These are phyloP conservation scores for Neomorphus geoffroyi DNA, from an alignment of 2,797 vertebrate genomes.

Conservation along the genomic window DNA sequence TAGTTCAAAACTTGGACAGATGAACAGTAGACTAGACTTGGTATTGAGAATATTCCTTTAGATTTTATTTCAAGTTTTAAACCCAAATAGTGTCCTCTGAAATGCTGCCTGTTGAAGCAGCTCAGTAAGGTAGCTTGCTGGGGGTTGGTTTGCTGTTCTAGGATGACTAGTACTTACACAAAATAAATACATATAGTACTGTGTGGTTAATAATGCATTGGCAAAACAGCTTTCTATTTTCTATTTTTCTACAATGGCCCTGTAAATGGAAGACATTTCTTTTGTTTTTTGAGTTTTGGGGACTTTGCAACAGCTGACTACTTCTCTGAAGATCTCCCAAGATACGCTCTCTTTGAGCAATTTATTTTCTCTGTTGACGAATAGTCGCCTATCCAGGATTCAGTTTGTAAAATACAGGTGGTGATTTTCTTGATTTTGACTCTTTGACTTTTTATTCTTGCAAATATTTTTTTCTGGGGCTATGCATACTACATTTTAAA, in stretches of 20 bases:
- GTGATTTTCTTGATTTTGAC: neutral
- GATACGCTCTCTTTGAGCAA: neutral
- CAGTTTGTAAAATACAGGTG: neutral
- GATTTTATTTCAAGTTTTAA: neutral
- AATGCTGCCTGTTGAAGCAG: neutral
- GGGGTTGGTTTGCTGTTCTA: neutral
- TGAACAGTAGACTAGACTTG: neutral
- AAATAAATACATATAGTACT: neutral
- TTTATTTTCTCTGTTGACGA: neutral
- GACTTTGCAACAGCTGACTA: neutral
- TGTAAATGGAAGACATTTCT: neutral
- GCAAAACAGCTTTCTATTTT: neutral
- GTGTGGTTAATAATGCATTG: neutral
- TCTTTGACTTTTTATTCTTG: neutral
- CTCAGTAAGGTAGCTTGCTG: accelerated
- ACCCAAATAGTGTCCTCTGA: neutral
- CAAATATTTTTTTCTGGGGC: neutral
- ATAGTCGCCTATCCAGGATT: neutral
- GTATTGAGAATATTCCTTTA: no score
- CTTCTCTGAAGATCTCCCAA: neutral
- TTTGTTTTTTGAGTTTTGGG: neutral
- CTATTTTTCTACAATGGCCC: neutral
- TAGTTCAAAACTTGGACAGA: neutral
- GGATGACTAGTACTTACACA: neutral
- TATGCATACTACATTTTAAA: neutral